Base-by-base conservation (phyloP, 2,113 vertebrate genomes). In the Sceloporus tristichus region DNA sequence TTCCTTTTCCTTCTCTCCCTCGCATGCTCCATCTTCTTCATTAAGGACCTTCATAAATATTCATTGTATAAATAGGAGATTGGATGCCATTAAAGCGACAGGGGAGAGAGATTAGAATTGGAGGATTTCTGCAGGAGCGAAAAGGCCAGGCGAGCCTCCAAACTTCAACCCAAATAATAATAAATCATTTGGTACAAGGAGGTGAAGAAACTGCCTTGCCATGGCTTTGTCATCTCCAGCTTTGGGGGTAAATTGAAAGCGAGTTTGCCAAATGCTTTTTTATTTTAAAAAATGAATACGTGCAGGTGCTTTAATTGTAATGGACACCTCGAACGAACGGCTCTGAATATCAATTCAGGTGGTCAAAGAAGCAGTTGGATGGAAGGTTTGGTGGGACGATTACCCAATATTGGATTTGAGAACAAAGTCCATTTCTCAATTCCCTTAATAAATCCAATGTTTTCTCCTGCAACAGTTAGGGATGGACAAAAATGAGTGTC, bases 1-100 rank as follows among this genome's bases (percentile, higher is more conserved):
- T 13, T 38, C 18, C 40, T 23, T 14, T 21, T 21, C 16, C 10
- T 25, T 27, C 38, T 66, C 21, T 38, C 71, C 27, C n/a, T 34
- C 62, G 21, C 27, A 3, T 34, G 73, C 59, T 82, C 87, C 42
- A 68, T 82, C 80, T 88, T 83, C 73, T 88, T 88, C 79, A 88
- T 88, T 88, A 88, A 88, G 79, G 48, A n/a, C 83, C 80, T 90
- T 87, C 87, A 90, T 89, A 78, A 92, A 90, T 92, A 92, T 91
- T 81, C 82, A 87, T 82, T 82, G 87, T 9, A 1, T 18, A 11
- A 87, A 71, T 0, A 90, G 23, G 29, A 77, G 75, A 70, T 56
- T 75, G 88, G 84, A 59, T 89, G 84, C 25, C 8, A 5, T 34
- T 53, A 70, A 40, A 16, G 86, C 77, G 83, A 88, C 65, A 38